These are phyloP conservation scores for Nipponia nippon DNA, from an alignment of 2,113 vertebrate genomes.

Conservation along the genomic window DNA sequence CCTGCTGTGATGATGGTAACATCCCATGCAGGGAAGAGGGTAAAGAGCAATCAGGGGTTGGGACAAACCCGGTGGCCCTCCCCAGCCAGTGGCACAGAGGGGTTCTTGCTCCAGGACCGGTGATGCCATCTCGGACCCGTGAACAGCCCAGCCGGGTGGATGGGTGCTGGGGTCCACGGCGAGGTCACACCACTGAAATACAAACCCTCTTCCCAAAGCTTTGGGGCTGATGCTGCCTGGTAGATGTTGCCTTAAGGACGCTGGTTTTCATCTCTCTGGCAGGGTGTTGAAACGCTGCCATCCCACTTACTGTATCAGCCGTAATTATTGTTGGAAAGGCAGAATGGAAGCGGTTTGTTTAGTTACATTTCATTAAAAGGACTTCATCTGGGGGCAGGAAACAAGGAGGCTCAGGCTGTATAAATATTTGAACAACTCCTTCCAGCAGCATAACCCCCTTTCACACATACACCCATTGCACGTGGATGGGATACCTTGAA, in stretches of 20 bases:
- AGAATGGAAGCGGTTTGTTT: neutral
- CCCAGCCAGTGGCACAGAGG: neutral
- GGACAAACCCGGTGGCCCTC: neutral
- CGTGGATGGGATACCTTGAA: neutral
- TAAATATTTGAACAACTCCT: constrained; percentile 3
- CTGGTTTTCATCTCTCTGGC: neutral
- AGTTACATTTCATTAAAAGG: neutral
- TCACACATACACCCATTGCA: neutral
- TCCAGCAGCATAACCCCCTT: neutral
- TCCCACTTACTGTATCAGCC: neutral
- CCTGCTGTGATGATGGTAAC: neutral
- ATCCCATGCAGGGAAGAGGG: fast-evolving
- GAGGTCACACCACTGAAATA: neutral
- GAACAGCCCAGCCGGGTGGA: neutral
- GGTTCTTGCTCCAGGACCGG: neutral
- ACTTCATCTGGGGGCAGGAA: neutral
- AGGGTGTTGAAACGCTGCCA: neutral
- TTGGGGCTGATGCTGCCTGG: neutral
- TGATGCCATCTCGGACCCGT: neutral
- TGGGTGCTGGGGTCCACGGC: neutral
- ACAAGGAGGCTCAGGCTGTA: neutral
- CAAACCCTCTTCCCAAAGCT: neutral
- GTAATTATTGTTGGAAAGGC: neutral
- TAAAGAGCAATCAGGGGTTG: neutral
- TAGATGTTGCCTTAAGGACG: neutral